These are phyloP conservation scores for Phylloscopus trochiloides DNA, from an alignment of 2,113 vertebrate genomes.

Conservation along the genomic window DNA sequence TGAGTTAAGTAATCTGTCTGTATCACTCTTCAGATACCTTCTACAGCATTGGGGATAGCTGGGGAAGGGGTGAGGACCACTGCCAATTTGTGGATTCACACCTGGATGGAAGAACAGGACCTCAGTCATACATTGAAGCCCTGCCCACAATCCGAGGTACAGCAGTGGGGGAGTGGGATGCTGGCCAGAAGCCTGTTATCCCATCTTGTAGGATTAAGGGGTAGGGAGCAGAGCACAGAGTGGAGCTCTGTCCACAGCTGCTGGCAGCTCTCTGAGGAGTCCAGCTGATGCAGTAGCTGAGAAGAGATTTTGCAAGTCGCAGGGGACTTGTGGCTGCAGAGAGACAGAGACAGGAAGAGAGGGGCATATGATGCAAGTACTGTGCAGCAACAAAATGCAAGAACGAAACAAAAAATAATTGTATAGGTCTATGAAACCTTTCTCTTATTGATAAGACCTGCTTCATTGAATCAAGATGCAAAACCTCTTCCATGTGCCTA, in stretches of 20 bases:
- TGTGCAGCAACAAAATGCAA: neutral
- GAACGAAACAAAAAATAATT: neutral
- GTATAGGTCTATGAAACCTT: neutral
- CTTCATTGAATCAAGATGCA: rapidly evolving
- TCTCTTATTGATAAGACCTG: neutral
- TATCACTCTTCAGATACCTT: constrained; percentile 83
- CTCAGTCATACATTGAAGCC: constrained; percentile 79
- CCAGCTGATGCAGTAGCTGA: neutral
- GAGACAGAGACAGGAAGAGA: neutral
- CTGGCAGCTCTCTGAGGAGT: neutral
- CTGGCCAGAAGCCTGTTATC: neutral
- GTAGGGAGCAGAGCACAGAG: neutral
- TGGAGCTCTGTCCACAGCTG: neutral
- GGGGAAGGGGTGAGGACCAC: constrained; percentile 94
- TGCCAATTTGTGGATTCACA: constrained; percentile 99
- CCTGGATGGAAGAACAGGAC: constrained; percentile 92
- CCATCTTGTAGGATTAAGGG: neutral
- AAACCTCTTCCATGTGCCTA: neutral
- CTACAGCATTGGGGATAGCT: constrained; percentile 92
- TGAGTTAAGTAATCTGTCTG: neutral
- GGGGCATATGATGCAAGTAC: neutral
- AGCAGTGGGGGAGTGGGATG: neutral
- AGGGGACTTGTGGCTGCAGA: neutral
- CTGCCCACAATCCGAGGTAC: constrained; percentile 89
- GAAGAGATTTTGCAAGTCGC: neutral